Conservation (phyloP, 2,797 vertebrate genomes). For the Triplophysa yarkandensis region DNA sequence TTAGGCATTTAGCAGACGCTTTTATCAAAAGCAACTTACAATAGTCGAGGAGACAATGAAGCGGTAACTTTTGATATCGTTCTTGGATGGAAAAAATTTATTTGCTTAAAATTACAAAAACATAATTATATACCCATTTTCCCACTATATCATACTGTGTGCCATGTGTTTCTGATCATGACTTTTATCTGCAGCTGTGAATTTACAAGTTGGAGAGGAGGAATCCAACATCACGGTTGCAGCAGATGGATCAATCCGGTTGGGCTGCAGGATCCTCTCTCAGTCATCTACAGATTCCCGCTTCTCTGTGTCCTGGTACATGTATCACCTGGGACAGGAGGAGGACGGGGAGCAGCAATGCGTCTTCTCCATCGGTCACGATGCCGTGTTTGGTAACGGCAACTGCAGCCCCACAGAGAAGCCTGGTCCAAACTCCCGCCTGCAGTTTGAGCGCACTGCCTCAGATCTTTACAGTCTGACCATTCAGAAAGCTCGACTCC, state of each 20-base stretch:
- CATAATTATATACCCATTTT: too few species aligned
- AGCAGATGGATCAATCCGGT: slow-evolving; percentile 81
- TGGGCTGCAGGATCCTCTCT: slow-evolving; percentile 89
- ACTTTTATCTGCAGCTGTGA: slow-evolving; percentile 75
- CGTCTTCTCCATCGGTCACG: slow-evolving; percentile 87
- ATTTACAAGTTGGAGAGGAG: slow-evolving; percentile 86
- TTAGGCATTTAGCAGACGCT: too few species aligned
- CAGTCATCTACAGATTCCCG: slow-evolving; percentile 89
- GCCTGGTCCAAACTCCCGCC: slow-evolving; percentile 76
- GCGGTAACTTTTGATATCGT: background rate
- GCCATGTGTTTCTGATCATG: background rate
- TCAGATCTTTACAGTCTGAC: slow-evolving; percentile 88
- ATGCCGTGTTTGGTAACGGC: slow-evolving; percentile 85
- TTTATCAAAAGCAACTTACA: too few species aligned
- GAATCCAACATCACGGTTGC: slow-evolving; percentile 85
- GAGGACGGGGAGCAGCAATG: slow-evolving; percentile 66
- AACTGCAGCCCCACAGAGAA: slow-evolving; percentile 78
- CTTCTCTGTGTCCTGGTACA: slow-evolving; percentile 94
- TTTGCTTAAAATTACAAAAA: too few species aligned
- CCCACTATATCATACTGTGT: background rate
- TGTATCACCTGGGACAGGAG: slow-evolving; percentile 65
- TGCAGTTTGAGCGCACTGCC: slow-evolving; percentile 88
- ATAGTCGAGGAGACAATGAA: too few species aligned
- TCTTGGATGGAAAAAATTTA: too few species aligned
- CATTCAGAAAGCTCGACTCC: slow-evolving; percentile 78